Base-by-base conservation (phyloP, 2,113 vertebrate species). In the Peromyscus leucopus region DNA sequence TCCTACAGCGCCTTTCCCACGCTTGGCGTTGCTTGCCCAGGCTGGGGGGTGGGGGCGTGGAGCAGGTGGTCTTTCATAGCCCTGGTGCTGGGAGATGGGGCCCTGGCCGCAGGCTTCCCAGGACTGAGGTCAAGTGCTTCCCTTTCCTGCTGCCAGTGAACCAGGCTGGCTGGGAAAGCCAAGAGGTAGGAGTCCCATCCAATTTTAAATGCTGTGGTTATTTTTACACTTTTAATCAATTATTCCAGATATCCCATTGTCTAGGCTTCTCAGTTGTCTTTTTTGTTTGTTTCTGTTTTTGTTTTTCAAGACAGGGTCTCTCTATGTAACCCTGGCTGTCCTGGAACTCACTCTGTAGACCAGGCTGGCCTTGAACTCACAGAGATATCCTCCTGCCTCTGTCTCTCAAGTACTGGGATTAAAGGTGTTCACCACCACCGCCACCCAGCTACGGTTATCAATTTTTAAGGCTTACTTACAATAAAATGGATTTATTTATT, bases 31-130 rank as follows among this genome's bases (percentile, higher is more conserved):
- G 69, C 83, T 92, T 42, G 80, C 75, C 31, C 9, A 39, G 59
- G 22, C 51, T 82, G 39, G 31, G 33, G 69, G 85, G 63, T 19
- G 57, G 61, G 31, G 31, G 31, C 26, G 31, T 33, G 12, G 67
- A 96, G 93, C 96, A 97, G 96, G 92, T 96, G 96, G 67, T 79
- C 95, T 83, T 87, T 71, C 69, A 55, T 0, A 33, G 51, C 61
- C 59, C 67, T 13, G 3, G 55, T 93, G 69, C 71, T 33, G 74
- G 46, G 90, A 94, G 91, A 48, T 5, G 0, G 55, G 57, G n/a
- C 57, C 89, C 82, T 69, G 57, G 69, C 67, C 19, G 9, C 74
- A 48, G 61, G 42, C 22, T 63, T 51, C 65, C 15, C 0, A 1
- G 75, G 39, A 79, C 59, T 24, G 46, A 13, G 51, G n/a, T 22